Evolutionary conservation across 1,140 invertebrate genomes (phyloP).

Genomic region (Hyles vespertilio): DNA sequence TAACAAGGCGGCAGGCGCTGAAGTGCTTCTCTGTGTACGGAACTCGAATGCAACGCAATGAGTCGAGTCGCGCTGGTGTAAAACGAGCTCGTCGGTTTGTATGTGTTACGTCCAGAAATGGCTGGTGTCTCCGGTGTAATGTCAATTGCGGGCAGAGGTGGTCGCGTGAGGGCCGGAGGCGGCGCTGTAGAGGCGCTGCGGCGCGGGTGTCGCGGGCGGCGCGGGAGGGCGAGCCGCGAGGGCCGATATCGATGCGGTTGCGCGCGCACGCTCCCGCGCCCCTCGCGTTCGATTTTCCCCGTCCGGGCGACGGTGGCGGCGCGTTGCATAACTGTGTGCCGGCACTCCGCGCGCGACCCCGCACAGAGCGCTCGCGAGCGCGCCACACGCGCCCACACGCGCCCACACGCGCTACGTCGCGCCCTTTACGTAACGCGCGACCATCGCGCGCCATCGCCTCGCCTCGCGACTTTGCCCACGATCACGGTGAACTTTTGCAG

Average conservation of each 20-base stretch:
- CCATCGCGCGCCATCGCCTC: conserved; percentile 29
- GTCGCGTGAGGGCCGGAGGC: conserved; percentile 21
- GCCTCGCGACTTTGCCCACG: not conserved
- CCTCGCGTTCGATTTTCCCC: conserved; percentile 62
- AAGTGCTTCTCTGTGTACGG: conserved; percentile 1
- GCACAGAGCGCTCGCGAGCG: conserved; percentile 64
- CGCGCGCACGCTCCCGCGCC: conserved; percentile 55
- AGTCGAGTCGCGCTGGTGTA: conserved; percentile 5
- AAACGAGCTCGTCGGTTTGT: conserved; percentile 12
- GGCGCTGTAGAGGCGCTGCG: conserved; percentile 26
- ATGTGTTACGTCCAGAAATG: conserved; percentile 24
- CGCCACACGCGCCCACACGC: conserved; percentile 58
- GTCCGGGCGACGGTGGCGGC: conserved; percentile 62
- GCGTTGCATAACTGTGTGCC: conserved; percentile 70
- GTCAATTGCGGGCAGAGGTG: conserved; percentile 45
- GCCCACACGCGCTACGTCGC: conserved; percentile 57
- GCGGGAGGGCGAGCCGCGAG: conserved; percentile 28
- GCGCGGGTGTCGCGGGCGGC: conserved; percentile 23
- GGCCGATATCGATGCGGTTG: conserved; percentile 57
- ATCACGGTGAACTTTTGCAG: conserved; percentile 45
- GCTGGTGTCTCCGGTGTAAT: conserved; percentile 35
- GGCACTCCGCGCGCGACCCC: conserved; percentile 68
- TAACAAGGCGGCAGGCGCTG: no score
- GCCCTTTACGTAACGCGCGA: conserved; percentile 69
- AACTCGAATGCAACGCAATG: conserved; percentile 4